Base-by-base conservation (phyloP, 2,888 invertebrate genomes). In the Hetaerina titia region DNA sequence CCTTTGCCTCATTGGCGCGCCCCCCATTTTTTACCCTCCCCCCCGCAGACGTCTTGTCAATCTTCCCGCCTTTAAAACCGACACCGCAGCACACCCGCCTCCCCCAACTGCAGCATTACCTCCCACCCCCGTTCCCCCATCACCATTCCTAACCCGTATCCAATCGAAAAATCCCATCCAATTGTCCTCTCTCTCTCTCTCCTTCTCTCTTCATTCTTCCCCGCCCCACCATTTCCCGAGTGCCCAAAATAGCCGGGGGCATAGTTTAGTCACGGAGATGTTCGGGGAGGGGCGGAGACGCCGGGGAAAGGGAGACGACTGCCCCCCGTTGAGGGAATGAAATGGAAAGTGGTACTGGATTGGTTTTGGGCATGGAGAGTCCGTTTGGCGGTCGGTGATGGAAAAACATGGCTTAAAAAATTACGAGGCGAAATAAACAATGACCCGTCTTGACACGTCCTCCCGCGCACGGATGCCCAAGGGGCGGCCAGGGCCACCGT, bases 121-220 rank as follows among this genome's bases (percentile, higher is more conserved):
- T 58, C 22, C 22, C 88, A 17, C 56, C 22, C 11, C 57, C 89
- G 6, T 8, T 19, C 57, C 89, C n/a, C 89, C n/a, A n/a, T 89
- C 89, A 58, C 89, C 19, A 58, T 58, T 58, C 58, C 89, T 57
- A 57, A 58, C 89, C 58, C 89, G 89, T 89, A 89, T 58, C 89
- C 89, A 89, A 89, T 89, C 89, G 89, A 89, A 56, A 89, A 89
- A 89, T 89, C 89, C 89, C 58, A 89, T 89, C 58, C 89, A 89
- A 89, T 89, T 89, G 89, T 89, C 57, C 58, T 57, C 57, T n/a
- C 45, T 22, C 57, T 57, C 57, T n/a, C 13, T 25, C 89, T 56
- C 58, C 57, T 22, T 57, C 89, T n/a, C n/a, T 89, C 56, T 89
- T n/a, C 89, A 89, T 31, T 15, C 81, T n/a, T 2, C 8, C 8